Base-by-base conservation (phyloP, 2,888 invertebrate genomes). In the Phengaris arion region DNA sequence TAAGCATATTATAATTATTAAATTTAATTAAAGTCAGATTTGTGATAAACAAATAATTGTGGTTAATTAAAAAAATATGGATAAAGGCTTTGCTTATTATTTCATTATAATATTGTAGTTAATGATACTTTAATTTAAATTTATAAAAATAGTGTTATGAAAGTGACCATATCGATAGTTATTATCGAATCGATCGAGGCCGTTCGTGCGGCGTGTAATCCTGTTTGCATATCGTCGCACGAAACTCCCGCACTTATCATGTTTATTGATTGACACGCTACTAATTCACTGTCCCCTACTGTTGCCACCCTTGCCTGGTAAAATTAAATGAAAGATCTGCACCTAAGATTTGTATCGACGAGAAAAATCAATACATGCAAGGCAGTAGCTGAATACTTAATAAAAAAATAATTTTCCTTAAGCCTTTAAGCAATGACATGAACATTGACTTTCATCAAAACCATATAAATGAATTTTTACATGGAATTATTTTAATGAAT, bases 221-320 rank as follows among this genome's bases (percentile, higher is more conserved):
- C 89, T 87, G 91, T 92, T 93, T 92, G 92, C 92, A 92, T 93
- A 92, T 91, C 92, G 88, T 85, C 84, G 89, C 91, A 93, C 92
- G 91, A 89, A 89, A 89, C 87, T 87, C 87, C 86, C 85, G 89
- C 91, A 92, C 92, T 92, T 93, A 93, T 93, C 92, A 92, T 91
- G 92, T 91, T 92, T 93, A 93, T 93, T 93, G 93, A 94, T 94
- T 93, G 93, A 93, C 93, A 92, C 89, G 90, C 89, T 87, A 88
- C 88, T 92, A 93, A 91, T 89, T 93, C 91, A 91, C 85, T 86
- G 85, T 85, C 86, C 85, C 81, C 72, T 54, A 54, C 72, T 83
- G 83, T 80, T 84, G 82, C 84, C 83, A 83, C 81, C 81, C 80
- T 55, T 76, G 74, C 64, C 8, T 75, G 80, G n/a, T 7, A 64